Conservation (phyloP, 2,888 invertebrate genomes). For the Scotopteryx bipunctaria region DNA sequence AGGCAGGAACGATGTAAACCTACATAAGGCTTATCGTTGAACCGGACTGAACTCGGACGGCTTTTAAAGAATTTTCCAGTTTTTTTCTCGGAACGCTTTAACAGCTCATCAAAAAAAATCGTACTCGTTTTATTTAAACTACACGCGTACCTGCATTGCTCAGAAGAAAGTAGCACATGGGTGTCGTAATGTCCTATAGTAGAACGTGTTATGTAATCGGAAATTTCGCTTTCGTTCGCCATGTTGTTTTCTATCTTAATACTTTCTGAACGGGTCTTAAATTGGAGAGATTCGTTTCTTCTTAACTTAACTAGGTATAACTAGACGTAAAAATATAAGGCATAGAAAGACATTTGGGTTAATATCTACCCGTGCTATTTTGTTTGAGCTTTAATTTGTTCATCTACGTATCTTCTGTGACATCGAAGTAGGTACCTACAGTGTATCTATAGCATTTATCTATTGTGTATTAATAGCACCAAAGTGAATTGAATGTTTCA, state of each 20-base stretch:
- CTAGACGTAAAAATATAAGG: constrained; percentile 15
- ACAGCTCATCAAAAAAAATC: too few species aligned
- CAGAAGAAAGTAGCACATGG: constrained; percentile 25
- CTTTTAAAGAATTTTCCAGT: too few species aligned
- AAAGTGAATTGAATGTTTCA: constrained; percentile 4
- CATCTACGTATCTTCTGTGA: too few species aligned
- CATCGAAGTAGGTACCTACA: too few species aligned
- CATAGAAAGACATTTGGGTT: constrained; percentile 10
- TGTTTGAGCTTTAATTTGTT: too few species aligned
- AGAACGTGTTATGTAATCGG: constrained; percentile 22
- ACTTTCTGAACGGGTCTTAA: constrained; percentile 9
- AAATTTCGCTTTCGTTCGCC: constrained; percentile 20
- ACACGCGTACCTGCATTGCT: constrained; percentile 20
- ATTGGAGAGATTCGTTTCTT: constrained; percentile 21
- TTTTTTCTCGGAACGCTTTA: too few species aligned
- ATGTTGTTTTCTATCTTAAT: constrained; percentile 17
- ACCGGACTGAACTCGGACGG: too few species aligned
- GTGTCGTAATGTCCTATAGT: constrained; percentile 21
- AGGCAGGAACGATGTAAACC: too few species aligned
- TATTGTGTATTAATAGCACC: background rate
- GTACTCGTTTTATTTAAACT: constrained; percentile 1
- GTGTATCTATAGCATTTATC: background rate
- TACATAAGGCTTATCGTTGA: too few species aligned
- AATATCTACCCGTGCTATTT: too few species aligned
- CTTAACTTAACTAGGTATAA: constrained; percentile 6